These are phyloP conservation scores for Pseudois nayaur DNA, from an alignment of 2,113 vertebrate species.

Conservation along the genomic window DNA sequence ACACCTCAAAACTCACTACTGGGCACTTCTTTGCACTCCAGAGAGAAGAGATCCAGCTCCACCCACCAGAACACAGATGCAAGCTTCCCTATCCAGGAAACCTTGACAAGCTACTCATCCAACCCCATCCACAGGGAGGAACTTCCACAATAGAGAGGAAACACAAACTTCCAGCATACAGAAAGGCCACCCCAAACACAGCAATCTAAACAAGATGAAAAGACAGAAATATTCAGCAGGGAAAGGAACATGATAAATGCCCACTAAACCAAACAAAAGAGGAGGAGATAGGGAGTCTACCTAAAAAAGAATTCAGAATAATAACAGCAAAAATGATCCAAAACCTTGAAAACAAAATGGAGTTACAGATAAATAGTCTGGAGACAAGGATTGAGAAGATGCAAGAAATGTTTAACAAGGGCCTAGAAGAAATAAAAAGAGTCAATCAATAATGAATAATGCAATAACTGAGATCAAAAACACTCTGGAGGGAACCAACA, in stretches of 20 bases:
- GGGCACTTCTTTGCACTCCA: neutral
- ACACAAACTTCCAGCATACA: neutral
- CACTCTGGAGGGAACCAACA: neutral
- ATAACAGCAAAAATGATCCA: too few relatives aligned
- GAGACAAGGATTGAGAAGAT: too few relatives aligned
- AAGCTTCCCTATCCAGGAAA: neutral
- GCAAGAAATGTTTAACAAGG: neutral
- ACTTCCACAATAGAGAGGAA: neutral
- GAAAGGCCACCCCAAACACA: neutral
- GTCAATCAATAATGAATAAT: neutral
- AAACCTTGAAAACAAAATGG: too few relatives aligned
- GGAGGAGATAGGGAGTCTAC: neutral
- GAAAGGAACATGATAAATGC: neutral
- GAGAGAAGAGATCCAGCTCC: neutral
- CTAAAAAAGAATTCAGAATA: neutral
- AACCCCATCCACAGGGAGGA: neutral
- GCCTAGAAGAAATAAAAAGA: neutral
- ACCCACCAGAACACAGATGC: accelerated
- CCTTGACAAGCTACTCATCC: neutral
- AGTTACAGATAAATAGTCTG: too few relatives aligned
- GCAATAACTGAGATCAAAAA: neutral
- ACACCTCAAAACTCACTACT: neutral
- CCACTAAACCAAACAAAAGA: neutral
- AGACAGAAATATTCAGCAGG: neutral
- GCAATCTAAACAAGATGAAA: neutral